These are phyloP conservation scores for Cataglyphis altisquamis DNA, from an alignment of 2,888 invertebrate species.

Conservation along the genomic window DNA sequence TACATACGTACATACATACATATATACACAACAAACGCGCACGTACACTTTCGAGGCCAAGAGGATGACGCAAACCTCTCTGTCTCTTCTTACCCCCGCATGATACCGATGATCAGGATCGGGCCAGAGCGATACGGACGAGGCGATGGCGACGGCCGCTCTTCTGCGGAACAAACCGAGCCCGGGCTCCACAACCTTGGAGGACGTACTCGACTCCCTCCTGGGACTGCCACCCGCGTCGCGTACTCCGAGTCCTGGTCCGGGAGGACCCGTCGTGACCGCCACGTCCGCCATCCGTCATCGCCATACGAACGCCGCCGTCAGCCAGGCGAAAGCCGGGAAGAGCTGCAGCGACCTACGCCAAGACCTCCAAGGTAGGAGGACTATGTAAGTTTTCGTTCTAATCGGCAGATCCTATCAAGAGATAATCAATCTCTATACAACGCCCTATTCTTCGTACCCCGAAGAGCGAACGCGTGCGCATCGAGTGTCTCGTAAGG, in stretches of 20 bases:
- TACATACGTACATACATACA: not conserved
- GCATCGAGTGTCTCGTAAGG: conserved; percentile 10
- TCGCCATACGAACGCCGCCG: conserved; percentile 78
- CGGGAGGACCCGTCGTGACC: conserved; percentile 81
- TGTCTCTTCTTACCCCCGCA: conserved; percentile 71
- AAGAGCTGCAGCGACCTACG: conserved; percentile 85
- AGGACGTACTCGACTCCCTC: conserved; percentile 97
- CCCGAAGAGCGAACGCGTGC: conserved; percentile 23
- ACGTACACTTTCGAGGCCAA: conserved; percentile 61
- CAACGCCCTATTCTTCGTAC: not conserved
- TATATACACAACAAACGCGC: not conserved
- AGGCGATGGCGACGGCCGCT: conserved; percentile 84
- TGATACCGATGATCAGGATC: conserved; percentile 81
- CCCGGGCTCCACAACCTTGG: conserved; percentile 94
- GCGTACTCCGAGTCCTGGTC: conserved; percentile 91
- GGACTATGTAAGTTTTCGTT: conserved; percentile 93
- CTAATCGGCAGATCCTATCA: conserved; percentile 82
- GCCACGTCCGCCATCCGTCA: conserved; percentile 80
- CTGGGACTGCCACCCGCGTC: conserved; percentile 93
- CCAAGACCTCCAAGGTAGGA: conserved; percentile 89
- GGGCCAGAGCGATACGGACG: conserved; percentile 84
- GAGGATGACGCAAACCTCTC: conserved; percentile 70
- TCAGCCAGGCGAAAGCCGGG: conserved; percentile 81
- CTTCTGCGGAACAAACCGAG: conserved; percentile 85
- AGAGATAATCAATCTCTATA: conserved; percentile 51